Evolutionary conservation across 2,888 invertebrate genomes (phyloP), one percentile per base, ranked within the genome.

Genomic region (Dryomyza anilis): DNA sequence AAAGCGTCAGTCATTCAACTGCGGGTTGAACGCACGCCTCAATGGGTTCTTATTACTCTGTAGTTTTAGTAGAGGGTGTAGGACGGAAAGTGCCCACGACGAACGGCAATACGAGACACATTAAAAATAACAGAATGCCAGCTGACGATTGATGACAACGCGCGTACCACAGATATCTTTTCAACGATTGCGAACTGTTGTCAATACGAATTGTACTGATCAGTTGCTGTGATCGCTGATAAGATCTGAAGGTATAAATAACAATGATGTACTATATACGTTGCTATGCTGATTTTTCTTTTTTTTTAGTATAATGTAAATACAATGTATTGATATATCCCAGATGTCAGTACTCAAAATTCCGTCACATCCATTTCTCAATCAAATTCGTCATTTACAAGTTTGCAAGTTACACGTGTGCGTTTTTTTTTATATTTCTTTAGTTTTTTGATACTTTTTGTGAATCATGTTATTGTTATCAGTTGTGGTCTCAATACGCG

Each of bases 21-120:
- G 69, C 70, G 71, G 70, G 71, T 69, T 68, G 68, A 71, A 69
- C 69, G 67, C 71, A 69, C 70, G 69, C 69, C 66, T 67, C 69
- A 69, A 64, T 65, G 66, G 50, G 63, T 67, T 66, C 64, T 67
- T 60, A 25, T 29, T 43, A 63, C 21, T 63, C 65, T n/a, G 55
- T 46, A n/a, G 16, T 39, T 23, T 45, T 3, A 30, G 36, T n/a
- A 48, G 16, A 48, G 19, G 36, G 33, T 52, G 8, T 45, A n/a
- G 7, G 39, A 39, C 39, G n/a, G 39, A 39, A 39, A n/a, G 8
- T n/a, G 14, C 39, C 14, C 39, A 14, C 14, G 39, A 7, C 39
- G n/a, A 39, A 39, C 39, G 8, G 39, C 3, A 39, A n/a, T 12
- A 39, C 39, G 3, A n/a, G 39, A 39, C 39, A n/a, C n/a, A n/a